Evolutionary conservation across 2,797 vertebrate species (phyloP).

Genomic region (Sebastes ruberrimus): DNA sequence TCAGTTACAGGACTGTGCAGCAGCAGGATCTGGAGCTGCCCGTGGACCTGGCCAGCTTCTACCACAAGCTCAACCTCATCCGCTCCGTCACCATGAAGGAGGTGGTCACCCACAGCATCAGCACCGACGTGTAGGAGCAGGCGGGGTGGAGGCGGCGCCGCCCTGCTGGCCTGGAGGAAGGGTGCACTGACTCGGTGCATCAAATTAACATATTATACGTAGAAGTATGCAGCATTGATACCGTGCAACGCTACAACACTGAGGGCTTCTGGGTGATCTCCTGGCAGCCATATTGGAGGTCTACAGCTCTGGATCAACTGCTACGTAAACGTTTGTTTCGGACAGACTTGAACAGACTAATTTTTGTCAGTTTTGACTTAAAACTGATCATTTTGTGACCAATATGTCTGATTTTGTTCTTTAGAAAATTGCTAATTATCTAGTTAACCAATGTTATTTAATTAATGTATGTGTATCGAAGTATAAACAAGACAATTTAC

Average conservation of each 20-base stretch:
- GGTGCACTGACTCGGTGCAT: neutral
- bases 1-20: conserved; percentile 88
- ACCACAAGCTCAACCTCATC: conserved; percentile 89
- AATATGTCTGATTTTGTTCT: neutral
- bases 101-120: conserved; percentile 90
- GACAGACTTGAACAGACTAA: neutral
- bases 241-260: neutral
- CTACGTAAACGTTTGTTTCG: neutral
- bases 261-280: conserved; percentile 2
- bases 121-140: conserved; percentile 89
- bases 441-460: neutral
- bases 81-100: conserved; percentile 91
- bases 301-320: neutral
- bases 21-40: conserved; percentile 88
- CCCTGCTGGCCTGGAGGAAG: neutral
- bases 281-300: neutral
- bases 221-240: neutral
- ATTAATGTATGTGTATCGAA: neutral
- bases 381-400: neutral
- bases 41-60: conserved; percentile 79
- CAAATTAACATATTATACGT: neutral
- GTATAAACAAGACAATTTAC: neutral
- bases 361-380: neutral
- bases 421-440: neutral
- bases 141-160: neutral